Evolutionary conservation across 2,797 vertebrate species (phyloP).

Genomic region (Acridotheres tristis): DNA sequence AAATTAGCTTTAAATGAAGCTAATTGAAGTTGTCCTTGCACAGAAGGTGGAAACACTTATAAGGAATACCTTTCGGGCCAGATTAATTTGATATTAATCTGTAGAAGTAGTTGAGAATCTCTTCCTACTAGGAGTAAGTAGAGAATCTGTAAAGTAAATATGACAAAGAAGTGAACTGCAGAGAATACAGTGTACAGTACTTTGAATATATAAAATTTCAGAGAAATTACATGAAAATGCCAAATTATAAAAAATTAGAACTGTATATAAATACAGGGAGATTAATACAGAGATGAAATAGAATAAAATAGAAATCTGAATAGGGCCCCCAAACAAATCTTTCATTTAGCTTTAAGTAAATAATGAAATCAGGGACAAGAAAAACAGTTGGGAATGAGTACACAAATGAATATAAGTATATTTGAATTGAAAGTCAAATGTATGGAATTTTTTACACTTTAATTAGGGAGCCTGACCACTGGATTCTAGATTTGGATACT

Average conservation of each 20-base stretch:
- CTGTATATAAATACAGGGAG: accelerated
- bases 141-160: not conserved
- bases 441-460: not conserved
- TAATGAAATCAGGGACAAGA: not conserved
- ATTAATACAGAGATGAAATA: not conserved
- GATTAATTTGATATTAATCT: not conserved
- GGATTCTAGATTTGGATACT: not conserved
- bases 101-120: not conserved
- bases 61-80: not conserved
- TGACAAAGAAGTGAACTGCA: not conserved
- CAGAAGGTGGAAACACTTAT: not conserved
- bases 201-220: not conserved
- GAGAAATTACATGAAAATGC: not conserved
- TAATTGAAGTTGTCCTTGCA: not conserved
- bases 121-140: not conserved
- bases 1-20: not conserved
- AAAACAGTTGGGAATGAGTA: not conserved
- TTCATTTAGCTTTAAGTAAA: not conserved
- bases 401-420: not conserved
- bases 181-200: not conserved
- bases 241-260: not conserved
- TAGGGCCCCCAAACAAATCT: accelerated
- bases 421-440: not conserved
- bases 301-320: not conserved
- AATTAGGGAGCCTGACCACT: not conserved